phyloP scores from a whole-genome alignment of 2,797 vertebrate species.

The Trachops cirrhosus region DNA sequence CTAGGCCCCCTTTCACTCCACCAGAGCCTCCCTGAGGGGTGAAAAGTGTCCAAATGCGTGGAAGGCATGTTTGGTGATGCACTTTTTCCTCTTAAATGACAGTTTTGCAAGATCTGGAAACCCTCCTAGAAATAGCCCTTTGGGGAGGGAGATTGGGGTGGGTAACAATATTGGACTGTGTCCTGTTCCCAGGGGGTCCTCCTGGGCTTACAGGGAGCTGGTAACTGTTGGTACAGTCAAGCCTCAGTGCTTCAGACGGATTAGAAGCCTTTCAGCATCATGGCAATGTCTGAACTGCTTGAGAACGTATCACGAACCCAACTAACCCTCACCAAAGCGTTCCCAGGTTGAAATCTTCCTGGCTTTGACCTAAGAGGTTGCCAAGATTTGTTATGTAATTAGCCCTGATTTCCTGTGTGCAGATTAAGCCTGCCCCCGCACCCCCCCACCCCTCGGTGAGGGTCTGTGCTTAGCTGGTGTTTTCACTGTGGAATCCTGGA shows the following conservation, averaged over 20 bases:
- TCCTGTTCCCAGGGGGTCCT: neutral
- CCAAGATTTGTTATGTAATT: neutral
- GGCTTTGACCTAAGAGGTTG: neutral
- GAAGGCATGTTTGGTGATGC: neutral
- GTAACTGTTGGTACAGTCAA: conserved; percentile 61
- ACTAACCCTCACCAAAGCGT: neutral
- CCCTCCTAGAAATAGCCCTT: neutral
- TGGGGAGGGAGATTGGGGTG: neutral
- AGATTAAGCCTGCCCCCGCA: neutral
- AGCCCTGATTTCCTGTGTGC: neutral
- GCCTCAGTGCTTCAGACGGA: conserved; percentile 38
- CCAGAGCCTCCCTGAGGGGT: neutral
- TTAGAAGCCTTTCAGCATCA: neutral
- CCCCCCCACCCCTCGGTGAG: too few relatives aligned
- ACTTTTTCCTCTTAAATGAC: neutral
- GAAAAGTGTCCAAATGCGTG: neutral
- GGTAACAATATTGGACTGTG: neutral
- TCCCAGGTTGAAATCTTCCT: neutral
- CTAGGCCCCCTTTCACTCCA: neutral
- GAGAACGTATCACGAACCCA: neutral
- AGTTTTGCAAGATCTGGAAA: neutral
- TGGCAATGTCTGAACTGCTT: neutral
- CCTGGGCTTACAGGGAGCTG: neutral
- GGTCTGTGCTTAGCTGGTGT: neutral
- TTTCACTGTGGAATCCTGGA: neutral